A percentile compares a stretch with the other conserved stretches of the same genome.
These are phyloP conservation scores for Tenthredo mesomela DNA, from an alignment of 2,888 invertebrate genomes.

Conservation along the genomic window DNA sequence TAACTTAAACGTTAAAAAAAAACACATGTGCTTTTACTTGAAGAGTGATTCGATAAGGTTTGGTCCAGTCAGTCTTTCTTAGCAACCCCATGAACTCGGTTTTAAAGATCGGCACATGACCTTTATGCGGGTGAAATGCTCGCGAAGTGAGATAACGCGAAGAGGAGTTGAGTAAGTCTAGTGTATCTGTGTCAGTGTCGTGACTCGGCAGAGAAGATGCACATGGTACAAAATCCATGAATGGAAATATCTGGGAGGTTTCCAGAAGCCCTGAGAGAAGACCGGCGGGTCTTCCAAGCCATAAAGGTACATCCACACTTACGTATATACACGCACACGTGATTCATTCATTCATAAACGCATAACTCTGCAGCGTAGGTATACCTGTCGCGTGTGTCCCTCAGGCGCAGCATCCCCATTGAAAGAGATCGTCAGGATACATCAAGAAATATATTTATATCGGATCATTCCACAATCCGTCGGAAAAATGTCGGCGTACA, in stretches of 20 bases:
- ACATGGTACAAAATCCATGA: conserved; percentile 73
- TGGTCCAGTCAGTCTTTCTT: not conserved
- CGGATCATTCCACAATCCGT: not conserved
- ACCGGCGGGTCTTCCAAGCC: conserved; percentile 75
- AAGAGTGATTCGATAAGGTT: not conserved
- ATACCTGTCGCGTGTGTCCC: conserved; percentile 12
- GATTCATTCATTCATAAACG: conserved; percentile 69
- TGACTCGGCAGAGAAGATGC: conserved; percentile 69
- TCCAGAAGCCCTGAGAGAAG: conserved; percentile 73
- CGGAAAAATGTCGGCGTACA: not conserved
- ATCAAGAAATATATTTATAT: not conserved
- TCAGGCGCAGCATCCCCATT: conserved; percentile 37
- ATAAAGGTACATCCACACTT: conserved; percentile 73
- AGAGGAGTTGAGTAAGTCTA: not conserved
- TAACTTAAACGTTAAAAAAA: not conserved
- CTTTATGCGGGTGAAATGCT: not conserved
- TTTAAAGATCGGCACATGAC: not conserved
- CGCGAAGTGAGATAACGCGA: conserved; percentile 14
- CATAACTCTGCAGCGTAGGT: conserved; percentile 36
- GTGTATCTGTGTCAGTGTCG: conserved; percentile 46
- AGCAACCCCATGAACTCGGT: not conserved
- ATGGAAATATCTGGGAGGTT: conserved; percentile 75
- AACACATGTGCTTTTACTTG: not conserved
- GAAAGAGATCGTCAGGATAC: not conserved
- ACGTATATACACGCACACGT: conserved; percentile 66